Base-by-base conservation (phyloP, 2,888 invertebrate genomes). In the Melitaea athalia region DNA sequence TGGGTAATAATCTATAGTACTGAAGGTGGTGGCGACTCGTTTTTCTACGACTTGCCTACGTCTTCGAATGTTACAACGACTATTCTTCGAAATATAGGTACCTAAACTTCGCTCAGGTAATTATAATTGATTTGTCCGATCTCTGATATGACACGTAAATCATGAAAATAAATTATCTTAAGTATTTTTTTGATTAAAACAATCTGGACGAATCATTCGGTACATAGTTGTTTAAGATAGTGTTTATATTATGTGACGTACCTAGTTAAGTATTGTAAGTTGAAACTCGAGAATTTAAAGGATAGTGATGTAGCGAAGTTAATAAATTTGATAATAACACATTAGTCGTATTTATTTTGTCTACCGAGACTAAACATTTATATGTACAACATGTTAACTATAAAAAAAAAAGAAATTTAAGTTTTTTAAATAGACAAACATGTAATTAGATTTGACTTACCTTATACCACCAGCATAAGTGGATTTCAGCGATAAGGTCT, bases 11-110 rank as follows among this genome's bases (percentile, higher is more conserved):
- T 79, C 77, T 78, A 80, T 77, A 81, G 78, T 78, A 74, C 81
- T 81, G 91, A 92, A 92, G 92, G 86, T 88, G 92, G 91, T 92
- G 92, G 92, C 86, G 92, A 92, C 92, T 92, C 85, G 89, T 79
- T 65, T n/a, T 50, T 63, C 69, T 52, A 81, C 84, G 91, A 92
- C 92, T 92, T 88, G 91, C 91, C 92, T 86, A 86, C 92, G 89
- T 87, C 91, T 92, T 92, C 79, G 81, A 85, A 87, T 85, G 87
- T 88, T 85, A 85, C 87, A 87, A 86, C 83, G 79, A 86, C 77
- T 85, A 86, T 86, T 89, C 85, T 85, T 87, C 79, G 81, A 84
- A 78, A 83, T 82, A 78, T 70, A 84, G 79, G 81, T 88, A 85
- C 81, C 83, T 87, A 85, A 79, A 85, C 83, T 85, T 87, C 81